A percentile compares a stretch with the other conserved stretches of the same genome.
These are phyloP conservation scores for Ormia ochracea DNA, from an alignment of 2,888 invertebrate genomes.

Conservation along the genomic window DNA sequence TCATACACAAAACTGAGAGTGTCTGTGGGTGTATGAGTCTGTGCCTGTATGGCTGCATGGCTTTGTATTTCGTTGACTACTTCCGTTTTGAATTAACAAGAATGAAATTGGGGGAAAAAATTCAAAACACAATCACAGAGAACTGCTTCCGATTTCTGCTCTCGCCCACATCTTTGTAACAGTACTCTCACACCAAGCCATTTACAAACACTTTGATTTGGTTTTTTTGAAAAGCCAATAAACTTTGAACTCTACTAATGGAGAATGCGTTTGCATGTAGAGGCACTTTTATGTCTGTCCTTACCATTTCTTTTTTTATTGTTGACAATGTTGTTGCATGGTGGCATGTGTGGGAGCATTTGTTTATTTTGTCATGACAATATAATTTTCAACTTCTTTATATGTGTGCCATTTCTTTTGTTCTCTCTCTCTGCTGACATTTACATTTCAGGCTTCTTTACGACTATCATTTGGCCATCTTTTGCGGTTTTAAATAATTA, in stretches of 20 bases:
- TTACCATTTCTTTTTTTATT: not conserved
- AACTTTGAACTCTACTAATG: slow-evolving; percentile 53
- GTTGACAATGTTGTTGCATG: not conserved
- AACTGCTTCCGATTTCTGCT: not conserved
- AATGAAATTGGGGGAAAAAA: not conserved
- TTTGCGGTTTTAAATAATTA: slow-evolving; percentile 38
- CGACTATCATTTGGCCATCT: slow-evolving; percentile 44
- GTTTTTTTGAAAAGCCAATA: slow-evolving; percentile 44
- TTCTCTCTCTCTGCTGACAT: slow-evolving; percentile 22
- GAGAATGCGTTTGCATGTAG: not conserved
- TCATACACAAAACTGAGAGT: too few species aligned
- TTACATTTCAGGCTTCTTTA: slow-evolving; percentile 45
- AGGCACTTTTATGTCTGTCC: not conserved
- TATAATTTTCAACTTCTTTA: not conserved
- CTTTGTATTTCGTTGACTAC: slow-evolving; percentile 37
- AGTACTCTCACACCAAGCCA: not conserved
- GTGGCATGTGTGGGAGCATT: not conserved
- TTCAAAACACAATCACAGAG: not conserved
- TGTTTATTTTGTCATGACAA: slow-evolving; percentile 3
- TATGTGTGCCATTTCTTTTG: slow-evolving; percentile 1
- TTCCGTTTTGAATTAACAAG: slow-evolving; percentile 41
- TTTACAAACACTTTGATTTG: slow-evolving; percentile 18
- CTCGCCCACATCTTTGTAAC: not conserved
- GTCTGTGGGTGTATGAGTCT: too few species aligned
- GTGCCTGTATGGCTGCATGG: not conserved